These are phyloP conservation scores for Agrotis exclamationis DNA, from an alignment of 2,888 invertebrate species.

Conservation along the genomic window DNA sequence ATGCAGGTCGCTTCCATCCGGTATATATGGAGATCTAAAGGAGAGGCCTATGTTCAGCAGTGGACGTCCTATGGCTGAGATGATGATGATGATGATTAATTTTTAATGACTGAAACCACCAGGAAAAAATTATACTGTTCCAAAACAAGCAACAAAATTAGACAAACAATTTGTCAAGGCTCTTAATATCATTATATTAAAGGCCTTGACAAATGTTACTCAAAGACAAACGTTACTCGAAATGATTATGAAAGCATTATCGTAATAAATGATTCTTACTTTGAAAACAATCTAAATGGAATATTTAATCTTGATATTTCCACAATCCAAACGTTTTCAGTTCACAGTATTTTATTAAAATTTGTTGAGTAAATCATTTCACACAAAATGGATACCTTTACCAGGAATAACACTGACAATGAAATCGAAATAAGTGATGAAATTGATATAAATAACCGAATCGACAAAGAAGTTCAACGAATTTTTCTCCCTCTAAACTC, in stretches of 20 bases:
- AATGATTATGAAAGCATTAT: neutral
- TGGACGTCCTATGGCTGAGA: no score
- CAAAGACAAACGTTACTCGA: neutral
- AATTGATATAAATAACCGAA: slow-evolving; percentile 18
- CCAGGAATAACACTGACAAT: neutral
- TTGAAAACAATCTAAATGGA: neutral
- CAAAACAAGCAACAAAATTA: no score
- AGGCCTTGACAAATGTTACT: neutral
- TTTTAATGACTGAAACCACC: no score
- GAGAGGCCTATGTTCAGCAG: no score
- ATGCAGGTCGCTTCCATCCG: no score
- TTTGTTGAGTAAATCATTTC: neutral
- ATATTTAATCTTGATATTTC: neutral
- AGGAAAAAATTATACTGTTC: no score
- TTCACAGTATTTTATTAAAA: neutral
- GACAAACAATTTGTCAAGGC: neutral
- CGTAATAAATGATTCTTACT: neutral
- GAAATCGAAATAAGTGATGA: neutral
- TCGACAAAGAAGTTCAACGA: slow-evolving; percentile 53
- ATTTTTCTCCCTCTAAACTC: slow-evolving; percentile 53
- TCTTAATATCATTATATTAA: neutral
- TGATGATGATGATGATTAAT: no score
- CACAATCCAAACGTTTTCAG: neutral
- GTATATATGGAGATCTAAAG: no score
- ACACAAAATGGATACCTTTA: neutral